A percentile compares a stretch with the other conserved stretches of the same genome.
Conservation (phyloP, 2,797 vertebrate species). For the Myotis pilosus region DNA sequence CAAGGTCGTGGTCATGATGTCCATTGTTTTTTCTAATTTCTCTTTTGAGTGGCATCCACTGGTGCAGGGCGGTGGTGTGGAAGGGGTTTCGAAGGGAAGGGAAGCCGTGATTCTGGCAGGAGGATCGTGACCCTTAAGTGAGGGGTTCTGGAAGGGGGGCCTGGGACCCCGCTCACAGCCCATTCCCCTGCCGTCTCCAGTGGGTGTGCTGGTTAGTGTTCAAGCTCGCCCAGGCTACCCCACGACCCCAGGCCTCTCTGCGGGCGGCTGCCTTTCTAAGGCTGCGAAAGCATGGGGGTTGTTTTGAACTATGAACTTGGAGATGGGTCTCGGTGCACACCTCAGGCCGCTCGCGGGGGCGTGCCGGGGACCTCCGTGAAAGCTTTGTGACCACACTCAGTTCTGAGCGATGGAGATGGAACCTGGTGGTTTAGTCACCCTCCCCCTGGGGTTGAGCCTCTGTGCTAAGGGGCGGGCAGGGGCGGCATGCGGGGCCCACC, state of each 20-base stretch:
- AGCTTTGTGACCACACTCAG: neutral
- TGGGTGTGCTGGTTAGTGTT: conserved; percentile 10
- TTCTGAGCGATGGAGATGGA: neutral
- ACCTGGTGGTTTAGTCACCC: neutral
- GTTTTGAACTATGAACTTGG: neutral
- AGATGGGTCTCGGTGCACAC: neutral
- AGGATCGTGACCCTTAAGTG: conserved; percentile 62
- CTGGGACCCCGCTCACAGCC: conserved; percentile 43
- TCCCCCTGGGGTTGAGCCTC: neutral
- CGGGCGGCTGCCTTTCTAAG: neutral
- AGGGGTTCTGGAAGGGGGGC: conserved; percentile 59
- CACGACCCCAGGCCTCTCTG: rapidly evolving
- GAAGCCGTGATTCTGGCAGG: conserved; percentile 66
- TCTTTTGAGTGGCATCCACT: conserved; percentile 64
- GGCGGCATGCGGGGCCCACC: rapidly evolving
- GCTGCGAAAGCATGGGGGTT: rapidly evolving
- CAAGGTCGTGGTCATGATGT: conserved; percentile 72
- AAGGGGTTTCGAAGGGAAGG: conserved; percentile 51
- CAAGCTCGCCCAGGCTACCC: conserved; percentile 34
- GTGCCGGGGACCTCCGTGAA: neutral
- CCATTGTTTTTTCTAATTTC: conserved; percentile 77
- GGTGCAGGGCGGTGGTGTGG: conserved; percentile 39
- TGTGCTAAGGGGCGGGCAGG: neutral
- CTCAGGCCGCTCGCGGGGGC: neutral
- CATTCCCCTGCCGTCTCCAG: conserved; percentile 71